phyloP scores from a whole-genome alignment of 2,797 vertebrate species.

The Tachyglossus aculeatus region DNA sequence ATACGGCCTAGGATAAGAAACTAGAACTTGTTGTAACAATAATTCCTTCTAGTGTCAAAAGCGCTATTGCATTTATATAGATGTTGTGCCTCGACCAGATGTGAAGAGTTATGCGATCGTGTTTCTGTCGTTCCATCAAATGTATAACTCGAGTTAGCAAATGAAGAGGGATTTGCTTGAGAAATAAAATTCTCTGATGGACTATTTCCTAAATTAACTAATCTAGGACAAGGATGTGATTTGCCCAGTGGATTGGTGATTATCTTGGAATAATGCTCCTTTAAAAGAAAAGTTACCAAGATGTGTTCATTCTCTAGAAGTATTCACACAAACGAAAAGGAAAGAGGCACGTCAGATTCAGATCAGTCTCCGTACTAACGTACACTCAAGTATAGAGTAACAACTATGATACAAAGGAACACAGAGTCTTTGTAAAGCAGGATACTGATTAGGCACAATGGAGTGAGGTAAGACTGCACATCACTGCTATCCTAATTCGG shows the following conservation, averaged over 20 bases:
- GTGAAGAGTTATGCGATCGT: too few relatives aligned
- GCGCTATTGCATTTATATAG: not conserved
- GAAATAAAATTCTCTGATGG: too few relatives aligned
- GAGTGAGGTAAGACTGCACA: not conserved
- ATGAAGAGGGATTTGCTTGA: too few relatives aligned
- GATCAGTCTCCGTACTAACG: not conserved
- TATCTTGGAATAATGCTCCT: too few relatives aligned
- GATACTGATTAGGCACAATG: not conserved
- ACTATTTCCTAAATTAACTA: conserved; percentile 20
- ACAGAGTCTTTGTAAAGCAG: not conserved
- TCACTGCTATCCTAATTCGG: not conserved
- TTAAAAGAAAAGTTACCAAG: not conserved
- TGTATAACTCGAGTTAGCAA: not conserved
- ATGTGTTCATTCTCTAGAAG: not conserved
- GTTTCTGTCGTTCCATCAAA: not conserved
- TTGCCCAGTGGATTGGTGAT: not conserved
- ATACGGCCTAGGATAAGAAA: not conserved
- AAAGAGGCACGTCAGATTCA: too few relatives aligned
- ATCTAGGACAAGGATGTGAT: not conserved
- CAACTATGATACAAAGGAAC: too few relatives aligned
- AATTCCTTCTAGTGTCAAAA: not conserved
- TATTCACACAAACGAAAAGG: too few relatives aligned
- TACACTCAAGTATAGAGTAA: not conserved
- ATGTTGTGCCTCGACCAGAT: too few relatives aligned
- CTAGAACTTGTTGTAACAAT: not conserved